Evolutionary conservation across 2,113 vertebrate genomes (phyloP), one percentile per base, ranked within the genome.

Genomic region (Pelodiscus sinensis): DNA sequence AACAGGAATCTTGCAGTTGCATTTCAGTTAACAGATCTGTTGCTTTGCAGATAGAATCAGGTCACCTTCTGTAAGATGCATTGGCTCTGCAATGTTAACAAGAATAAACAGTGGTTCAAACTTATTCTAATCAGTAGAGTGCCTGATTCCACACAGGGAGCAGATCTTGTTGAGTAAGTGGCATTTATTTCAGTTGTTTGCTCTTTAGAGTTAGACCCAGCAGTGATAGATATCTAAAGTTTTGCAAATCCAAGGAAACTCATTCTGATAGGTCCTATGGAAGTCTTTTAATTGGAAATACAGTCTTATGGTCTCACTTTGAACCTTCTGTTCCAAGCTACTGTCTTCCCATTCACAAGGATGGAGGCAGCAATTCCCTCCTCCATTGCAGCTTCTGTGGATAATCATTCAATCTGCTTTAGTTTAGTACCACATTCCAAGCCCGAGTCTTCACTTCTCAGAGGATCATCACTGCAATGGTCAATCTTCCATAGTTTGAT

Each of bases 111-210:
- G 62, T 25, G 84, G 29, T 22, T 79, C 78, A 82, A 65, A 62
- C 12, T 22, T 81, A 2, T 60, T 2, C 8, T 85, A 18, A 0
- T 22, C 4, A 5, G 9, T 65, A 55, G 80, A 73, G 44, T 24
- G 77, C 2, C 50, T 68, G n/a, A 75, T 38, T n/a, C 8, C 25
- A 56, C 56, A 27, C 8, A 25, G 21, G 13, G 50, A 21, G 35
- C 56, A 83, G 62, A 18, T 29, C 1, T 44, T 0, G 0, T 35
- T 84, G 56, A 55, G 44, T 1, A 8, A 44, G 12, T 38, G 80
- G 5, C 16, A 68, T 38, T 78, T 44, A 77, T 50, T 44, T 5
- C 73, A 77, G 38, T 77, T 75, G 78, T 73, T 88, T 50, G 85
- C 80, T 27, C 55, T 4, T 22, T 81, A 68, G 44, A 85, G 15